Evolutionary conservation across 2,797 vertebrate genomes (phyloP), one percentile per base, ranked within the genome.

Genomic region (Cuniculus paca): DNA sequence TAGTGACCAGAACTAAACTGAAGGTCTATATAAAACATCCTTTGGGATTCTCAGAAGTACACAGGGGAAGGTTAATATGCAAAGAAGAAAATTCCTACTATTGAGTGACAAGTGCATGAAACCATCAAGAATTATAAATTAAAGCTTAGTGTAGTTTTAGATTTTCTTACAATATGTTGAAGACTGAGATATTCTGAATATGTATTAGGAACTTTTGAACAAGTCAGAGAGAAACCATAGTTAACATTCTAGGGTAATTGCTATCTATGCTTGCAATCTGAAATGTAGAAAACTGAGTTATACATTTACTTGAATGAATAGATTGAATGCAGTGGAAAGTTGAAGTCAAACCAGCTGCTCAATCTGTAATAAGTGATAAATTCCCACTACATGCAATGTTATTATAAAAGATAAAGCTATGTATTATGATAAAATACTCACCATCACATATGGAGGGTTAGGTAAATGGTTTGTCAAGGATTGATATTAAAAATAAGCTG

Each of bases 1-100:
- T 11, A 90, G 68, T 80, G 54, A 68, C 11, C 52, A 95, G 68
- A 93, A 93, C 36, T 68, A 72, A 81, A n/a, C 11, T 48, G 72
- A 39, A 94, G 22, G 36, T 2, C n/a, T 63, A 1, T 4, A 77
- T 80, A 61, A 88, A 84, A 85, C 1, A 39, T 34, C 34, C 9
- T 65, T 87, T 28, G 39, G 70, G 24, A 85, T 74, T 82, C 20
- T 31, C 22, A 54, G 52, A 88, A 63, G 65, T 58, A 72, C 74
- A 42, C 70, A 7, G 1, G 2, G 24, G 20, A 63, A 88, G 6
- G 22, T 63, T 81, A 81, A 26, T 65, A 4, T 88, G 58, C 31
- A 65, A 81, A 42, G 14, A 5, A 39, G 1, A 91, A 34, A 17
- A 3, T 94, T 65, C 81, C 54, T 70, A 77, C 14, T 88, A 94